Evolutionary conservation across 2,113 vertebrate genomes (phyloP).

Genomic region (Pseudonaja textilis): DNA sequence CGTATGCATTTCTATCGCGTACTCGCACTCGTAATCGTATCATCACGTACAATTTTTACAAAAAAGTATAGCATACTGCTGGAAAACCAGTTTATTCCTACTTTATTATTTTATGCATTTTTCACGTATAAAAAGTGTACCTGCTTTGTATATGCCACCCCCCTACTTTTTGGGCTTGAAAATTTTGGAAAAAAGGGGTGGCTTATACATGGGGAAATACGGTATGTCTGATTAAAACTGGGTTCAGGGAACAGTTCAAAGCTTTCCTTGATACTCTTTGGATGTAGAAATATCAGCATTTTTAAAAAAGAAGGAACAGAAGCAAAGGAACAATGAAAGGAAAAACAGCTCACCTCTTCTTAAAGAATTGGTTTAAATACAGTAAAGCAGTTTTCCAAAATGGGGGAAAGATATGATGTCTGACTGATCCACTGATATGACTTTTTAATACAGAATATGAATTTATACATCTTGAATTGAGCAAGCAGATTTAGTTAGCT

Average conservation of each 20-base stretch:
- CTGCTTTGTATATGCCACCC: too few species aligned
- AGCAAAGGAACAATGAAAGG: not conserved
- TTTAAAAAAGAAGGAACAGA: not conserved
- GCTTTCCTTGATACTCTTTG: slow-evolving; percentile 29
- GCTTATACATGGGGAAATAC: too few species aligned
- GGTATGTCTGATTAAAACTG: slow-evolving; percentile 45
- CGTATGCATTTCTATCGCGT: too few species aligned
- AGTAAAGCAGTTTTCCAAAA: not conserved
- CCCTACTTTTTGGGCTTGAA: too few species aligned
- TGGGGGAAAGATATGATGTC: not conserved
- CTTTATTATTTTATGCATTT: too few species aligned
- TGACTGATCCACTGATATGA: not conserved
- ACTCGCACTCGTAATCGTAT: too few species aligned
- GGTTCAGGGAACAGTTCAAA: slow-evolving; percentile 31
- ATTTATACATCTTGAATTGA: slow-evolving; percentile 10
- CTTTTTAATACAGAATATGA: slow-evolving; percentile 5
- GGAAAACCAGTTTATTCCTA: too few species aligned
- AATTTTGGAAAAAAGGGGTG: too few species aligned
- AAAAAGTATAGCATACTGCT: too few species aligned
- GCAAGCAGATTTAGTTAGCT: slow-evolving; percentile 6
- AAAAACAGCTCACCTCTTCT: slow-evolving; percentile 1
- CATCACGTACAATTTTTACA: too few species aligned
- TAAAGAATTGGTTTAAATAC: not conserved
- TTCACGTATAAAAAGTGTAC: too few species aligned
- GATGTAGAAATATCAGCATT: not conserved